Evolutionary conservation across 2,888 invertebrate species (phyloP), one percentile per base, ranked within the genome.

Genomic region (Volucella inanis): DNA sequence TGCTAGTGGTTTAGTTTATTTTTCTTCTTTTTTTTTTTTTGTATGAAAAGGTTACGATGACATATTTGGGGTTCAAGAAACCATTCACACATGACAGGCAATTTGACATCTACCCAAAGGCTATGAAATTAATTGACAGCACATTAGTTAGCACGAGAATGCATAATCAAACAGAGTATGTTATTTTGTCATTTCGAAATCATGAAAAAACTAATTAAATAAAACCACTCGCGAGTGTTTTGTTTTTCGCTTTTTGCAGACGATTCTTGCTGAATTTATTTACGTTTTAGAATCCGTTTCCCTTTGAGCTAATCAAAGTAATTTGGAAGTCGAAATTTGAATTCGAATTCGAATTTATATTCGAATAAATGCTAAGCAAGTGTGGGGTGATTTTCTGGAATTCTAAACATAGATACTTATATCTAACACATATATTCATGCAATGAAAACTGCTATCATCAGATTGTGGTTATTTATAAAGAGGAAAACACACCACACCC

Each of bases 401-500:
- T 22, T 3, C 22, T 22, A 22, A 22, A 3, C 3, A 22, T 22
- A 22, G 22, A 22, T 22, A 4, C 22, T 22, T 4, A 3, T 22
- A 22, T 22, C 49, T n/a, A 39, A n/a, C 22, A 52, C 22, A 9
- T n/a, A 11, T 49, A 3, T 14, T 31, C 3, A 43, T 18, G 31
- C 45, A 49, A 14, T 31, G 18, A 15, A 39, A 54, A 72, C 10
- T 54, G 54, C 54, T 54, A 15, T 52, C 22, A 39, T 11, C 8
- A 38, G 49, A 43, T 49, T 64, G 10, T 41, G 39, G 54, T 9
- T 75, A 75, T 74, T 68, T 68, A 10, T 62, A 81, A 43, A 10
- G n/a, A 15, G 3, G 47, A 59, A 55, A 38, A 31, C 31, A 39
- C 31, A 38, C 57, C 68, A 75, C 80, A 81, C 81, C 76, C 70